A percentile compares a stretch with the other conserved stretches of the same genome.
These are phyloP conservation scores for Desmodus rotundus DNA, from an alignment of 2,113 vertebrate species.

Conservation along the genomic window DNA sequence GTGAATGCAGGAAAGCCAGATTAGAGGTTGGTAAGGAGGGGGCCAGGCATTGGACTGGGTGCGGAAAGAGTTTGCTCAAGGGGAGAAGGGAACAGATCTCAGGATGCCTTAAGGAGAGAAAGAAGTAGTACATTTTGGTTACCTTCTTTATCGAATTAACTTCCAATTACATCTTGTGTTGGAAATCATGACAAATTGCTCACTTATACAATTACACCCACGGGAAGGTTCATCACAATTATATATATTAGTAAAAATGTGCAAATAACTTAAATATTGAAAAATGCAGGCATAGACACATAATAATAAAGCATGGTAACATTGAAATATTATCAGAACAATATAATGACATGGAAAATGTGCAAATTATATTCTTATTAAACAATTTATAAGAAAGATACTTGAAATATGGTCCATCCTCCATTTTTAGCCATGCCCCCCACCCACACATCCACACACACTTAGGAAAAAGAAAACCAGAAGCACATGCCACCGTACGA, in stretches of 20 bases:
- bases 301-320: neutral
- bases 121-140: neutral
- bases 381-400: neutral
- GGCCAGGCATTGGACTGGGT: rapidly evolving
- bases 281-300: neutral
- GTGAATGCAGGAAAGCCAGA: neutral
- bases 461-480: neutral
- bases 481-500: rapidly evolving
- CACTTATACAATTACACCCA: neutral
- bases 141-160: neutral
- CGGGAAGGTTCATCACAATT: neutral
- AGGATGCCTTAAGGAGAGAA: neutral
- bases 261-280: neutral
- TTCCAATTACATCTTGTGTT: neutral
- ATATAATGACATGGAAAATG: neutral
- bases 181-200: neutral
- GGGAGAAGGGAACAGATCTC: neutral
- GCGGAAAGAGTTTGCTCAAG: neutral
- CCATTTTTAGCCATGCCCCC: neutral
- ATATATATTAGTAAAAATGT: neutral
- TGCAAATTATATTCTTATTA: neutral
- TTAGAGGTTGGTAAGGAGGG: neutral
- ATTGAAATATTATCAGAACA: neutral
- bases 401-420: neutral
- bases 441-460: neutral